Evolutionary conservation across 2,888 invertebrate species (phyloP).

Genomic region (Eristalis pertinax): DNA sequence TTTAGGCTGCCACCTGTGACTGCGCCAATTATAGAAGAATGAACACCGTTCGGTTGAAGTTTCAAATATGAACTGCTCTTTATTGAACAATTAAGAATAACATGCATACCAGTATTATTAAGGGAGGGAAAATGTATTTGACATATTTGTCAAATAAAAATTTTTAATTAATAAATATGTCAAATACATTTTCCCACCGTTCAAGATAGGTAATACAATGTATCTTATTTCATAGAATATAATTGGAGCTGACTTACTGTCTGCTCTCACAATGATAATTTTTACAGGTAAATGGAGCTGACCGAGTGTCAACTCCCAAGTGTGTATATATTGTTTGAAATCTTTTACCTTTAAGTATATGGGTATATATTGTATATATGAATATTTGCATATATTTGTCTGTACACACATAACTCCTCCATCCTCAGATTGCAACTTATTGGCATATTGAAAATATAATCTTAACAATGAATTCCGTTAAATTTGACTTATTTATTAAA

Average conservation of each 20-base stretch:
- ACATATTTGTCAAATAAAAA: too few relatives aligned
- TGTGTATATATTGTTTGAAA: neutral
- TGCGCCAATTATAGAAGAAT: too few relatives aligned
- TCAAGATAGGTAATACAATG: neutral
- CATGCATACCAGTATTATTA: neutral
- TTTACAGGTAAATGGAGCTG: neutral
- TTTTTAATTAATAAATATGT: too few relatives aligned
- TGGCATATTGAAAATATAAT: neutral
- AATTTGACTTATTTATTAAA: neutral
- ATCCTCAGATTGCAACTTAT: neutral
- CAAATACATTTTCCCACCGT: neutral
- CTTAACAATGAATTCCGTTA: neutral
- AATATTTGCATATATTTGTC: neutral
- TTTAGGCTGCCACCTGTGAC: too few relatives aligned
- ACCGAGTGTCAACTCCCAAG: too few relatives aligned
- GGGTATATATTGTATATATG: neutral
- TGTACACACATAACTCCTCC: neutral
- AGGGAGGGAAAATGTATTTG: too few relatives aligned
- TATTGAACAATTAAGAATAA: neutral
- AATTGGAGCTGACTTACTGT: neutral
- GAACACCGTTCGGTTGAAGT: too few relatives aligned
- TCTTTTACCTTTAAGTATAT: neutral
- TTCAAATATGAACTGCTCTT: too few relatives aligned
- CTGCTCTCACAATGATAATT: neutral
- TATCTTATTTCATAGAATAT: neutral